Percentiles rank a stretch among this genome's conserved stretches.
phyloP scores from a whole-genome alignment of 2,797 vertebrate species.

The Babyrousa celebensis region DNA sequence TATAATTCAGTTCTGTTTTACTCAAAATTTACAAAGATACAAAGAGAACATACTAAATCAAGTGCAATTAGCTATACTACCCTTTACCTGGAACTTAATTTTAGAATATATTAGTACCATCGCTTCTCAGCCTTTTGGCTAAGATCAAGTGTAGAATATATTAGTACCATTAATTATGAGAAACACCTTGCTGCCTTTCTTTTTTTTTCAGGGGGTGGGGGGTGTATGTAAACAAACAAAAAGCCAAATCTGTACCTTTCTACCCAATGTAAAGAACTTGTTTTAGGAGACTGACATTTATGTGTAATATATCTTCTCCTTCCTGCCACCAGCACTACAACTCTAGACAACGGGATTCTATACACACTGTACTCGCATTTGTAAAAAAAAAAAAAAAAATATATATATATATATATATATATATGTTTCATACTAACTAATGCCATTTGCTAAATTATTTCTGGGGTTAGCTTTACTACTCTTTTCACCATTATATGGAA shows the following conservation, averaged over 20 bases:
- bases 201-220: background rate
- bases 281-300: background rate
- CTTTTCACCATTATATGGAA: conserved; percentile 38
- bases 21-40: conserved; percentile 48
- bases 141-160: background rate
- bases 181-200: background rate
- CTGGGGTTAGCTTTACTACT: conserved; percentile 41
- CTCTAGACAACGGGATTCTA: background rate
- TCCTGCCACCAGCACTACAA: background rate
- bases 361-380: background rate
- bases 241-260: conserved; percentile 12
- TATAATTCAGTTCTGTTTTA: conserved; percentile 48
- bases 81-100: conserved; percentile 46
- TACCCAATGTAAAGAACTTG: background rate
- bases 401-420: too few relatives aligned
- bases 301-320: background rate
- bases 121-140: too few relatives aligned
- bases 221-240: background rate
- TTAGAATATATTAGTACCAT: conserved; percentile 17
- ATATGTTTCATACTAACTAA: background rate
- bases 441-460: conserved; percentile 52
- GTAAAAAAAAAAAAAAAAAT: background rate
- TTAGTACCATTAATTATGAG: conserved; percentile 20
- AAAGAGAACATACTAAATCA: conserved; percentile 48
- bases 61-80: conserved; percentile 3